Base-by-base conservation (phyloP, 2,888 invertebrate species). In the Horisme vitalbata region DNA sequence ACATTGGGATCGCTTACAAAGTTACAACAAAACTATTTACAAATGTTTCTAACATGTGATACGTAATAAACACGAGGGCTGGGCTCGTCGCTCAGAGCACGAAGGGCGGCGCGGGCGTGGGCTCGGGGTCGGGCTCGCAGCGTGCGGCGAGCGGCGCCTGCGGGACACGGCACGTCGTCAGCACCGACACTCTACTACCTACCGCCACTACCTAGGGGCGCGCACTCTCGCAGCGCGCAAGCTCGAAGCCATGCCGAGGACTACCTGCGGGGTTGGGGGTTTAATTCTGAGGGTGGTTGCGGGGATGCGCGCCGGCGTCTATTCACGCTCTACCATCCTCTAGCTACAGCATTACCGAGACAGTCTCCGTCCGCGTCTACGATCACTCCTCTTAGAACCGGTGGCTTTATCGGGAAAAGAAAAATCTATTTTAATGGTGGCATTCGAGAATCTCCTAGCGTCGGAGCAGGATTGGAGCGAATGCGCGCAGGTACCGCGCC, bases 371-470 rank as follows among this genome's bases (percentile, higher is more conserved):
- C 61, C 57, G 64, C 61, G 63, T 63, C 63, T 63, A 61, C 55
- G 66, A 65, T 41, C 39, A 41, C 14, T 68, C 68, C 64, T 72
- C 72, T 82, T 74, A 85, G 76, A 83, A 85, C 65, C 84, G 84
- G 75, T 85, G 83, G 81, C 84, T 85, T 83, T 61, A 49, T 57
- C 44, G 72, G 65, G 70, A 80, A 81, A 61, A 79, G 27, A 50
- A 50, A 55, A 47, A 30, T 26, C 6, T 5, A 33, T 44, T 34
- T 18, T 18, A n/a, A n/a, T n/a, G n/a, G n/a, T n/a, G n/a, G n/a
- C n/a, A n/a, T n/a, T n/a, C n/a, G n/a, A n/a, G n/a, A n/a, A n/a
- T n/a, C n/a, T n/a, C n/a, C n/a, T n/a, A n/a, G n/a, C n/a, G n/a
- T n/a, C n/a, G n/a, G n/a, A n/a, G n/a, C n/a, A n/a, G n/a, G n/a